Percentiles rank a stretch among this genome's conserved stretches.
Conservation (phyloP, 1,140 invertebrate genomes). For the Hydropsyche tenuis region DNA sequence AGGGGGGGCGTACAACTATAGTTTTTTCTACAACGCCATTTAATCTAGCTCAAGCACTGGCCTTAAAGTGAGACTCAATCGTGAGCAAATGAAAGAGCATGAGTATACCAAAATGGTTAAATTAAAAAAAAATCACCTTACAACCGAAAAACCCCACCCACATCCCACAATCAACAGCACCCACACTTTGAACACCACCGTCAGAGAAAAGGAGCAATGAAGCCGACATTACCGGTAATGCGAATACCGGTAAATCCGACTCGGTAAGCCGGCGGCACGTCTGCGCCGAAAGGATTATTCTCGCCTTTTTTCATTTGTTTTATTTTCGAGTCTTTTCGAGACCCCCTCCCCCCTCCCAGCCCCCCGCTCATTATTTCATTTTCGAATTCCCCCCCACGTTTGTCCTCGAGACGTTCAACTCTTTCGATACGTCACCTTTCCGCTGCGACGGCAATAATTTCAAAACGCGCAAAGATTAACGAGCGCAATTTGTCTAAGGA, state of each 20-base stretch:
- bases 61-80: too few species aligned
- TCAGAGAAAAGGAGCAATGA: constrained; percentile 2
- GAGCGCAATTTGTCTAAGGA: constrained; percentile 7
- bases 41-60: too few species aligned
- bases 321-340: too few species aligned
- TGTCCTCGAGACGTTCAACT: background rate
- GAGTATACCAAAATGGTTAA: too few species aligned
- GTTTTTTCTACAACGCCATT: too few species aligned
- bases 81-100: too few species aligned
- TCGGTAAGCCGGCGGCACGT: constrained; percentile 2
- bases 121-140: too few species aligned
- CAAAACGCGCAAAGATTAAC: constrained; percentile 15
- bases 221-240: background rate
- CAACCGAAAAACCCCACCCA: too few species aligned
- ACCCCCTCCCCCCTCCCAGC: background rate
- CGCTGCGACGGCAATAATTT: constrained; percentile 9
- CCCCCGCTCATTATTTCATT: background rate
- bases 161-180: too few species aligned
- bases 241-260: constrained; percentile 5
- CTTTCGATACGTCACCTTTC: constrained; percentile 15
- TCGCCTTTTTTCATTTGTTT: background rate
- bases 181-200: too few species aligned
- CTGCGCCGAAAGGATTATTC: background rate
- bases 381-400: background rate
- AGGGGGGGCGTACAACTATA: too few species aligned